A percentile compares a stretch with the other conserved stretches of the same genome.
phyloP scores from a whole-genome alignment of 2,888 invertebrate genomes.

The Beris morrisii region DNA sequence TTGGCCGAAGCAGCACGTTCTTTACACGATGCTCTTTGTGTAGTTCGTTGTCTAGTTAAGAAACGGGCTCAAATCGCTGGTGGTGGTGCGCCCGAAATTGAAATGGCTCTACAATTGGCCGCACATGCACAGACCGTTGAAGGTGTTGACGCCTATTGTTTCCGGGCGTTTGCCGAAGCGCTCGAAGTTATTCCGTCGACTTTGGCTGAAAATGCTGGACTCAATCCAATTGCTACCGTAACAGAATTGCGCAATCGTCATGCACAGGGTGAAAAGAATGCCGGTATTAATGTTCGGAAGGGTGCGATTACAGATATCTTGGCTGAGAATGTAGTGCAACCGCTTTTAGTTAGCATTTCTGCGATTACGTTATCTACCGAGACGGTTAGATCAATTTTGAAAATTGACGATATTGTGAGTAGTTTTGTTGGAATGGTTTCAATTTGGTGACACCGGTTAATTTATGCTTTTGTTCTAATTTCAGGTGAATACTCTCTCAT shows the following conservation, averaged over 20 bases:
- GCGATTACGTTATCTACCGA: constrained; percentile 94
- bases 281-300: constrained; percentile 96
- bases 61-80: constrained; percentile 90
- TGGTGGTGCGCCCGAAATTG: constrained; percentile 97
- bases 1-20: constrained; percentile 90
- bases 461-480: constrained; percentile 11
- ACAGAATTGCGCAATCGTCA: constrained; percentile 95
- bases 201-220: constrained; percentile 82
- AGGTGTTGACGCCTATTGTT: constrained; percentile 94
- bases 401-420: constrained; percentile 96
- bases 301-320: constrained; percentile 96
- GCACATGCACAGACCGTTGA: constrained; percentile 79
- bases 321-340: constrained; percentile 97
- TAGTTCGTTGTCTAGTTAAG: constrained; percentile 94
- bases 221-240: constrained; percentile 93
- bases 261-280: constrained; percentile 79
- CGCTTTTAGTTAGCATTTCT: constrained; percentile 90
- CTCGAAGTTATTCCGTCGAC: constrained; percentile 92
- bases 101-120: constrained; percentile 82
- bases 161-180: constrained; percentile 93
- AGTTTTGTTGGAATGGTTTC: background rate
- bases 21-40: constrained; percentile 86
- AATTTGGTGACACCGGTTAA: background rate
- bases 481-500: constrained; percentile 48
- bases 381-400: constrained; percentile 95